These are phyloP conservation scores for Gymnocephalus cernua DNA, from an alignment of 2,113 vertebrate species.

Conservation along the genomic window DNA sequence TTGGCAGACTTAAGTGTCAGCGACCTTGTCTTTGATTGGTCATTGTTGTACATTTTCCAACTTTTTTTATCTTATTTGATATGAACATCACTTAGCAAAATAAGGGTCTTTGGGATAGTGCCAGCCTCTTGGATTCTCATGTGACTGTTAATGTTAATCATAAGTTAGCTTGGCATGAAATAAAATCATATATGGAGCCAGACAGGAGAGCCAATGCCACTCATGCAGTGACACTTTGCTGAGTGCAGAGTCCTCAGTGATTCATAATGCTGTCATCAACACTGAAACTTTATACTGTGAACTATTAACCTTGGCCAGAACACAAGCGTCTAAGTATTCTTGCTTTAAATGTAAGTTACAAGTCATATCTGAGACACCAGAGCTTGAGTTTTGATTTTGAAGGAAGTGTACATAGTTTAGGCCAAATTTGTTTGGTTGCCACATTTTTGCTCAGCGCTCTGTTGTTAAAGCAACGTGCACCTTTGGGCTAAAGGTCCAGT, in stretches of 20 bases:
- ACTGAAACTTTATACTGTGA: constrained; percentile 47
- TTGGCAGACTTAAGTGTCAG: constrained; percentile 34
- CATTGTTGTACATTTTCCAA: constrained; percentile 44
- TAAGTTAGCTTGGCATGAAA: constrained; percentile 14
- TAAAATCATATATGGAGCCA: background rate
- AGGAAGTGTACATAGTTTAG: no score
- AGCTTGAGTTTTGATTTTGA: background rate
- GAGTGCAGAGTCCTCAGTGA: constrained; percentile 45
- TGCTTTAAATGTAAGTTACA: background rate
- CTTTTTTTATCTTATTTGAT: background rate
- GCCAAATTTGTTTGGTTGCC: no score
- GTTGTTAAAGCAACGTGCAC: background rate
- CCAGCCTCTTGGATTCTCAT: constrained; percentile 12
- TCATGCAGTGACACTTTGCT: constrained; percentile 51
- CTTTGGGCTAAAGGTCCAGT: background rate
- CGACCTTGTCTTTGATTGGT: constrained; percentile 50
- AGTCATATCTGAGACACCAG: background rate
- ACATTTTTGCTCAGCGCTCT: no score
- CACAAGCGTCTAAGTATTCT: background rate
- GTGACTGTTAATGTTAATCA: constrained; percentile 18
- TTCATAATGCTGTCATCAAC: constrained; percentile 43
- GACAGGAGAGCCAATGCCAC: background rate
- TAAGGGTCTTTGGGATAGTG: background rate
- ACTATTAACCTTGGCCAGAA: constrained; percentile 48
- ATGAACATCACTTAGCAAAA: constrained; percentile 8